Evolutionary conservation across 2,797 vertebrate genomes (phyloP), one percentile per base, ranked within the genome.

Genomic region (Sebastes jordani): DNA sequence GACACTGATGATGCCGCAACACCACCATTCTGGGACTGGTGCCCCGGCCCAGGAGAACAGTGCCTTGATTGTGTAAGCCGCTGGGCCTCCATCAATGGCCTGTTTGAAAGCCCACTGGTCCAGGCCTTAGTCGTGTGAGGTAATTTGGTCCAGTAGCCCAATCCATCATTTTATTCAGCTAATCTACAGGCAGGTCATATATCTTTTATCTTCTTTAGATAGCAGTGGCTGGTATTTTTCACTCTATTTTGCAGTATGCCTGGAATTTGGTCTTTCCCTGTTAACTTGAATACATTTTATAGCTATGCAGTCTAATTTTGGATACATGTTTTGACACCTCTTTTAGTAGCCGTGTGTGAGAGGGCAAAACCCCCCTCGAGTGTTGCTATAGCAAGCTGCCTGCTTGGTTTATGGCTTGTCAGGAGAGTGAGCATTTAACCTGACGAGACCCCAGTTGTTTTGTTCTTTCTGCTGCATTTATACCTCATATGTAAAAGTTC

Each of bases 41-140:
- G 84, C 89, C 82, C 79, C 25, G 20, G 49, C 70, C 66, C 75
- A 86, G 59, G 76, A 87, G 83, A 93, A 93, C 90, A 91, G 86
- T 82, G 78, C 80, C 49, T 29, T 74, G 76, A 91, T 89, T 94
- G 82, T 93, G 65, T 56, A 36, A 66, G 58, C 76, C 7, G 11
- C 61, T 63, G 29, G 46, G 46, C 69, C 71, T 71, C 71, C 56
- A 87, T 93, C 90, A 93, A 77, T 91, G 79, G 88, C 71, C 86
- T 76, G 75, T 92, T 92, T 89, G 73, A 92, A 91, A 78, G 71
- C 38, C 65, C 54, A 59, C 64, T 58, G 65, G 66, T 80, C 81
- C 22, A 54, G 71, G 42, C 77, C 20, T 58, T 52, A 60, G 61
- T 84, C 29, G 67, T 71, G 76, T 76, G 70, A 67, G 78, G 76